Conservation (phyloP, 2,113 vertebrate genomes). For the Microtus richardsoni region DNA sequence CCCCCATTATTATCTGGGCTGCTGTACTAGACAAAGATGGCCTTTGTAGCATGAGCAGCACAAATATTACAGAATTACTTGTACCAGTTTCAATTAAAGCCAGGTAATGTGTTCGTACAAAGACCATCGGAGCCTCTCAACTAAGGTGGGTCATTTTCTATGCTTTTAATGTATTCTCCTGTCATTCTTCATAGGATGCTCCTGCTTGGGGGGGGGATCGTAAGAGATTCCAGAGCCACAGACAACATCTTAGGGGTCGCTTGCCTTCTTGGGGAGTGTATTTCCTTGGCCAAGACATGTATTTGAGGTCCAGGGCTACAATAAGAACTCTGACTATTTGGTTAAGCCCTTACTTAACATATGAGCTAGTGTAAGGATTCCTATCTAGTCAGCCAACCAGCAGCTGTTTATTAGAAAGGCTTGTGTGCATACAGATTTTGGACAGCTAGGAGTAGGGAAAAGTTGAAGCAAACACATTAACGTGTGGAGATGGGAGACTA, state of each 20-base stretch:
- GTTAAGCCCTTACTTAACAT: background rate
- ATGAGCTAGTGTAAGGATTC: background rate
- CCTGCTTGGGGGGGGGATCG: background rate
- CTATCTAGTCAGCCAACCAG: background rate
- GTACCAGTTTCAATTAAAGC: conserved; percentile 13
- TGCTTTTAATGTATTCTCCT: background rate
- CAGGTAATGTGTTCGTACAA: background rate
- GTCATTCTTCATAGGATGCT: background rate
- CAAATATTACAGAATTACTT: conserved; percentile 59
- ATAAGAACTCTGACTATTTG: background rate
- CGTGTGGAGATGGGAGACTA: background rate
- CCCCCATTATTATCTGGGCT: conserved; percentile 77
- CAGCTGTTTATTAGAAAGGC: background rate
- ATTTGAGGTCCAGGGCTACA: background rate
- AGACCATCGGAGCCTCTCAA: background rate
- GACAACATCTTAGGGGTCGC: background rate
- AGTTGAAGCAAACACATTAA: background rate
- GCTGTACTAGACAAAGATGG: conserved; percentile 76
- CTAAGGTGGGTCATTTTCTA: background rate
- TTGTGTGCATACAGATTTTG: background rate
- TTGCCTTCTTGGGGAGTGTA: background rate
- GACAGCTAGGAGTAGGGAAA: background rate
- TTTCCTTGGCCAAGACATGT: background rate
- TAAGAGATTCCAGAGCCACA: background rate
- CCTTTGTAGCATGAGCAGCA: conserved; percentile 72